Evolutionary conservation across 1,140 invertebrate species (phyloP).

Genomic region (Drosophila mauritiana): DNA sequence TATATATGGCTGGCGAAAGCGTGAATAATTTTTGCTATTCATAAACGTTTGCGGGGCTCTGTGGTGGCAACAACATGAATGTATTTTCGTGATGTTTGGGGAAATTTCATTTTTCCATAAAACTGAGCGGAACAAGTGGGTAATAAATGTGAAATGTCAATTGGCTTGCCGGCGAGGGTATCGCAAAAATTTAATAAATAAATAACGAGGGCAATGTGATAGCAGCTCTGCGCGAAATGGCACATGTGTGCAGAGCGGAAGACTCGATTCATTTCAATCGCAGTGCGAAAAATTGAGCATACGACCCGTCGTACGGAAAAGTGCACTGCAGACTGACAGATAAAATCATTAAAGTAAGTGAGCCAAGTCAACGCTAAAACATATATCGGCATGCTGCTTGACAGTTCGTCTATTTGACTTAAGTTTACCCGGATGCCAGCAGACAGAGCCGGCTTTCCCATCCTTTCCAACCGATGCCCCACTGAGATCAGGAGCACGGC

Average conservation of each 20-base stretch:
- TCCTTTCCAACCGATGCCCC: constrained; percentile 7
- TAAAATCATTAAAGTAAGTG: constrained; percentile 72
- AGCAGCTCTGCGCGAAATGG: neutral
- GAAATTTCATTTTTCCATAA: constrained; percentile 36
- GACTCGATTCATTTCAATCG: constrained; percentile 65
- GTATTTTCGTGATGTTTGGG: constrained; percentile 11
- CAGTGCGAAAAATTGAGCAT: constrained; percentile 60
- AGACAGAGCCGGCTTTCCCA: constrained; percentile 24
- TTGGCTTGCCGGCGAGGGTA: constrained; percentile 47
- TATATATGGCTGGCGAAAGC: neutral
- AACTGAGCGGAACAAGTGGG: constrained; percentile 33
- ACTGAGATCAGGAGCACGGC: constrained; percentile 24
- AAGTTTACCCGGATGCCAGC: constrained; percentile 60
- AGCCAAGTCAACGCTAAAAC: constrained; percentile 59
- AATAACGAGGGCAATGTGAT: constrained; percentile 59
- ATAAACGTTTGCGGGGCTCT: constrained; percentile 25
- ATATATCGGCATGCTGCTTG: constrained; percentile 71
- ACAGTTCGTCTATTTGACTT: constrained; percentile 82
- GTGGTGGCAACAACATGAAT: constrained; percentile 14
- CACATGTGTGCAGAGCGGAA: constrained; percentile 18
- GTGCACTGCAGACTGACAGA: constrained; percentile 55
- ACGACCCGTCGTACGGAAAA: constrained; percentile 52
- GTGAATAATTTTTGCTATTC: constrained; percentile 41
- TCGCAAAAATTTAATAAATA: constrained; percentile 67
- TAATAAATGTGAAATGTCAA: constrained; percentile 62